Evolutionary conservation across 2,888 invertebrate genomes (phyloP).

Genomic region (Periphyllus acericola): DNA sequence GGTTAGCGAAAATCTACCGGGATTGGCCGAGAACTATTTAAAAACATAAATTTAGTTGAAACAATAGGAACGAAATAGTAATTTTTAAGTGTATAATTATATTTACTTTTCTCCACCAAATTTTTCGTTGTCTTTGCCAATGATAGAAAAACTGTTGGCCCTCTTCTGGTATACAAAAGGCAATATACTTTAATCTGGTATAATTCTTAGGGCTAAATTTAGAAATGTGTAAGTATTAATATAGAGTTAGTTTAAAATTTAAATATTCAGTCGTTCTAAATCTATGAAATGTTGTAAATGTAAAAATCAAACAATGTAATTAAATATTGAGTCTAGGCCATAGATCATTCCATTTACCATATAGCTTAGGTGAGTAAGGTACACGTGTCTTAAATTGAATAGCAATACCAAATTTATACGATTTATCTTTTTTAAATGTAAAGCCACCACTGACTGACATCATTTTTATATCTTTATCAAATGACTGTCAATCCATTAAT

Average conservation of each 20-base stretch:
- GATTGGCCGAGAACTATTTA: constrained; percentile 75
- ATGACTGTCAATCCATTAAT: too few species aligned
- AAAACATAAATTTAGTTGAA: not conserved
- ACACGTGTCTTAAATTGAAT: too few species aligned
- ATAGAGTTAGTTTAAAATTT: not conserved
- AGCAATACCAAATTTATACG: too few species aligned
- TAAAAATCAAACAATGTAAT: not conserved
- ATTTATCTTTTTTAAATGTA: too few species aligned
- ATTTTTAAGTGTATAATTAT: constrained; percentile 63
- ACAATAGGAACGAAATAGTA: constrained; percentile 1
- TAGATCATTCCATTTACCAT: too few species aligned
- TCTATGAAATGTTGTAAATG: not conserved
- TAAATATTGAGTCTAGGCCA: too few species aligned
- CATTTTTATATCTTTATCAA: too few species aligned
- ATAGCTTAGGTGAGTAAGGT: too few species aligned
- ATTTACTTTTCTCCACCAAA: constrained; percentile 84
- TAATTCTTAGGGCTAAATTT: constrained; percentile 62
- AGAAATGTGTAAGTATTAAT: constrained; percentile 46
- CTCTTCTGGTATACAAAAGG: constrained; percentile 64
- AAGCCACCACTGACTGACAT: too few species aligned
- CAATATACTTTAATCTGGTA: constrained; percentile 63
- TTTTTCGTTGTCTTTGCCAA: constrained; percentile 80
- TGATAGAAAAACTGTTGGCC: constrained; percentile 76
- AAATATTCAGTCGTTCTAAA: not conserved
- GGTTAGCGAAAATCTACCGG: constrained; percentile 76